Percentiles rank a stretch among this genome's conserved stretches.
phyloP scores from a whole-genome alignment of 2,888 invertebrate species.

The Allacma fusca region DNA sequence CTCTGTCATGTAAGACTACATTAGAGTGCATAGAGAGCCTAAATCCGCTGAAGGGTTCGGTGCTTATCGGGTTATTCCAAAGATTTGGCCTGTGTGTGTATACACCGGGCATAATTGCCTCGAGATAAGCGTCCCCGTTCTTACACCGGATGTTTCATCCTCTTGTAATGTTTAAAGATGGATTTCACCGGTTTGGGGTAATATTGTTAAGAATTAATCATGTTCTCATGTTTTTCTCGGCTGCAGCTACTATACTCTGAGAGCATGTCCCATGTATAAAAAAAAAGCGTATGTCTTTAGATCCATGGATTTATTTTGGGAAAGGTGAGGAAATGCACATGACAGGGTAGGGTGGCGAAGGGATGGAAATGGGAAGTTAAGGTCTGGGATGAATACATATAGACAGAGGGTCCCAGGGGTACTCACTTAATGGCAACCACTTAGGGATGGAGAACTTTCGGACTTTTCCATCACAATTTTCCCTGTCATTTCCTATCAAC shows the following conservation, averaged over 20 bases:
- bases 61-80: no score
- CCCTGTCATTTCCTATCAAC: slow-evolving; percentile 53
- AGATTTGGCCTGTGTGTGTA: no score
- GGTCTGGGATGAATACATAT: slow-evolving; percentile 4
- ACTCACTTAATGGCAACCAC: slow-evolving; percentile 54
- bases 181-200: neutral
- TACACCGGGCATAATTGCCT: no score
- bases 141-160: no score
- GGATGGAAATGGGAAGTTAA: slow-evolving; percentile 4
- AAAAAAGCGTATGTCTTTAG: neutral
- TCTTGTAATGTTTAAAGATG: no score
- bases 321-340: neutral
- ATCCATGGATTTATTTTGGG: neutral
- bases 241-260: neutral
- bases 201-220: neutral
- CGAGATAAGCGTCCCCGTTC: no score
- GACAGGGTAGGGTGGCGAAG: neutral
- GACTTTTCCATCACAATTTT: slow-evolving; percentile 57
- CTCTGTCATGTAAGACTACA: no score
- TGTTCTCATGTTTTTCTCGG: neutral
- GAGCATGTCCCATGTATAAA: no score
- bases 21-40: no score
- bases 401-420: slow-evolving; percentile 41
- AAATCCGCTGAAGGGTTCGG: no score
- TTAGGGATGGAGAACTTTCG: slow-evolving; percentile 48